Evolutionary conservation across 2,797 vertebrate species (phyloP).

Genomic region (Darevskia nairensis): DNA sequence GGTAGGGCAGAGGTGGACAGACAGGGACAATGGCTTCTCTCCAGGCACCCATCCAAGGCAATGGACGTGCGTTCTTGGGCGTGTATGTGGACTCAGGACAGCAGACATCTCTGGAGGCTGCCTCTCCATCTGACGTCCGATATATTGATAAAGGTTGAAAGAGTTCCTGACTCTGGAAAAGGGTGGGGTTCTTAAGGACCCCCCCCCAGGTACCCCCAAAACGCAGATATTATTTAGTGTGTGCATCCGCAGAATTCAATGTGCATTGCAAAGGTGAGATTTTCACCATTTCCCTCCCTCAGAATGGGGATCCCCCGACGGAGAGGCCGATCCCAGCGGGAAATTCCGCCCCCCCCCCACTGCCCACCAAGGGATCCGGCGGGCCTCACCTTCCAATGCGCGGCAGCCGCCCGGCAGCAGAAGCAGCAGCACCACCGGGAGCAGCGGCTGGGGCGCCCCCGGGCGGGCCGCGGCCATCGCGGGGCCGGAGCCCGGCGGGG

Average conservation of each 20-base stretch:
- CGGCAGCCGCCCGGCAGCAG: slow-evolving; percentile 42
- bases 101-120: not conserved
- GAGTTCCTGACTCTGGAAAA: too few species aligned
- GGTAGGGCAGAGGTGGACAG: not conserved
- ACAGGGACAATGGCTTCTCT: not conserved
- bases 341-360: not conserved
- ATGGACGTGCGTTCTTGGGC: not conserved
- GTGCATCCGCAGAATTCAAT: not conserved
- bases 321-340: slow-evolving; percentile 7
- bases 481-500: slow-evolving; percentile 56
- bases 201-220: not conserved
- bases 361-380: not conserved
- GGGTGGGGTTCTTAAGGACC: not conserved
- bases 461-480: slow-evolving; percentile 74
- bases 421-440: not conserved
- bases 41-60: not conserved
- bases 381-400: slow-evolving; percentile 76
- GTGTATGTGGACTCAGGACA: not conserved
- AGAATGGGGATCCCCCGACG: not conserved
- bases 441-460: slow-evolving; percentile 37
- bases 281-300: not conserved
- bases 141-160: too few species aligned
- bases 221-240: not conserved
- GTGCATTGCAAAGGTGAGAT: not conserved
- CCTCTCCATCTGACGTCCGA: not conserved